Conservation (phyloP, 2,888 invertebrate species). For the Sminthurinus aureus region DNA sequence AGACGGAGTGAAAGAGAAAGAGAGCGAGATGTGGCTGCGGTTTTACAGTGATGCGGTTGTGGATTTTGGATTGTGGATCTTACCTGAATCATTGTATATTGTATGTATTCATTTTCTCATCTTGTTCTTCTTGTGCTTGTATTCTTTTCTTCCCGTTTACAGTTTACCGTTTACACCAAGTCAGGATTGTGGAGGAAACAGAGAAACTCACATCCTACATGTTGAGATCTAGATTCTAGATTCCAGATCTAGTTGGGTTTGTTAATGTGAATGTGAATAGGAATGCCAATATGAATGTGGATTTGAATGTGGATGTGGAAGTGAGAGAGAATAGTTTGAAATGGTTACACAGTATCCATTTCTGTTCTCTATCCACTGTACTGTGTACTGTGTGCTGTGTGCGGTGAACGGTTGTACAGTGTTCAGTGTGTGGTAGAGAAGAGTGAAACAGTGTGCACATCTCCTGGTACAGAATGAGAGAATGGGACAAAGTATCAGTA, state of each 20-base stretch:
- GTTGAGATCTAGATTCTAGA: too few relatives aligned
- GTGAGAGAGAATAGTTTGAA: background rate
- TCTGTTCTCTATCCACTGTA: too few relatives aligned
- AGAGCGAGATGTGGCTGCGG: constrained; percentile 16
- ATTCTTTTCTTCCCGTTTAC: background rate
- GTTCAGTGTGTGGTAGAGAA: background rate
- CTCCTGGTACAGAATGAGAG: background rate
- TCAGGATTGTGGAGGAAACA: background rate
- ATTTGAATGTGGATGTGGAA: background rate
- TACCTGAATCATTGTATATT: background rate
- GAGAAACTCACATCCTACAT: too few relatives aligned
- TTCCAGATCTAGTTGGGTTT: too few relatives aligned
- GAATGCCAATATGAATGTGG: too few relatives aligned
- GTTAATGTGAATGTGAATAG: too few relatives aligned
- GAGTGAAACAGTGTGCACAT: background rate
- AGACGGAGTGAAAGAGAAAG: constrained; percentile 32
- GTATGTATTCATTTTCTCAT: background rate
- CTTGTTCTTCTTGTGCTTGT: background rate
- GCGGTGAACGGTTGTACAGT: too few relatives aligned
- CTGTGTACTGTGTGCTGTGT: too few relatives aligned
- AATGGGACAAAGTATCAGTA: background rate
- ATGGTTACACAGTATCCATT: background rate
- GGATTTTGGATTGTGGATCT: background rate
- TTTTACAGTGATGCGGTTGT: background rate
- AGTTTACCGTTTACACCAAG: background rate